Base-by-base conservation (phyloP, 2,888 invertebrate genomes). In the Epirrita christyi region DNA sequence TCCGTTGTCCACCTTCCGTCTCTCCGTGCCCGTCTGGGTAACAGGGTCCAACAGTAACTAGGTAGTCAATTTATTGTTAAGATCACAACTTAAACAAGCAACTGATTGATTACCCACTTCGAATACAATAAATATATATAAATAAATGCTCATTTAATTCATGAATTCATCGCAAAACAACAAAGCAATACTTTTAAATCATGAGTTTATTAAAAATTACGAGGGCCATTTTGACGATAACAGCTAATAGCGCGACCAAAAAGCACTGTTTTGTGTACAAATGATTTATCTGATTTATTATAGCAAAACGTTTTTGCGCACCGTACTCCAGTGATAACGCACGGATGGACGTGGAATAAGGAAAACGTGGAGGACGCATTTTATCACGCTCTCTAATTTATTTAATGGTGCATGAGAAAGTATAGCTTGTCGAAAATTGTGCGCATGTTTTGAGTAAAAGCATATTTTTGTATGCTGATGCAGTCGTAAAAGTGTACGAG, bases 261-360 rank as follows among this genome's bases (percentile, higher is more conserved):
- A 64, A 64, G 60, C 73, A 76, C 74, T 77, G 73, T 76, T 75
- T 71, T 72, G 76, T 76, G 70, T 70, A 73, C 75, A 75, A 72
- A 78, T 81, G 74, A 76, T 73, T 73, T 80, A 79, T 76, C 74
- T 75, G 82, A 86, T 85, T 83, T 84, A 83, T 84, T 77, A 70
- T 74, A 63, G 72, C 71, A 70, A 55, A 54, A 50, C 40, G 47
- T 61, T 67, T 63, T 63, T 69, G 64, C 69, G 60, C 67, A 65
- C 63, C 65, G 63, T 68, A 64, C 66, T 62, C 62, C 66, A 72
- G 69, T 75, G 82, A 82, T 82, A 82, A 80, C 80, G 81, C 81
- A 81, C 81, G 80, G 64, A 64, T 67, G 62, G 67, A 63, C 71
- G 56, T 57, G 64, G 61, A 70, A 56, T 59, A 66, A 63, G 59